Evolutionary conservation across 2,113 vertebrate species (phyloP), one percentile per base, ranked within the genome.

Genomic region (Rattus rattus): DNA sequence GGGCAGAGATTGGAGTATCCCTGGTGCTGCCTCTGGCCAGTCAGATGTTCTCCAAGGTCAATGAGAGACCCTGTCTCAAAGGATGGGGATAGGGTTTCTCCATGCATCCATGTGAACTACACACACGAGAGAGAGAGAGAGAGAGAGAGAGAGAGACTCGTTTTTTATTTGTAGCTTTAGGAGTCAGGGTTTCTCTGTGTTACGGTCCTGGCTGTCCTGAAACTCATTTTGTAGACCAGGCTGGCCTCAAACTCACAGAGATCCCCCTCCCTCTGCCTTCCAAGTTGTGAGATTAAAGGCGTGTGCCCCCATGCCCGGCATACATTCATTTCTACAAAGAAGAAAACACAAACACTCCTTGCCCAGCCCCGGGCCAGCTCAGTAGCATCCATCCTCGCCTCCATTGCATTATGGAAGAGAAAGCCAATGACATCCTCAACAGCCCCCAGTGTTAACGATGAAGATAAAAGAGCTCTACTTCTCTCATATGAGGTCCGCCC

Each of bases 371-470:
- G 2, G 30, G n/a, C 36, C 12, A 61, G 6, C 36, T 88, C 80
- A 39, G 22, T 9, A 36, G 26, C 56, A 49, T 63, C 33, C 16
- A 47, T 26, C 47, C 69, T 69, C 3, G 1, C 33, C 88, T 91
- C 47, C 26, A 5, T 33, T 49, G 5, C 14, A 2, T 26, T 26
- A 26, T 33, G 36, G 11, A 65, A 84, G 70, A 73, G 59, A 6
- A 75, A n/a, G 17, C n/a, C 7, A 2, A 14, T 1, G 6, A 1
- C 3, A 19, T 0, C 5, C 28, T 75, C 39, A 13, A 4, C n/a
- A 14, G 1, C 22, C 80, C n/a, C 2, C 5, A 22, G 7, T 26
- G 7, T 20, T 56, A 1, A 5, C 36, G 61, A 8, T 76, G 30
- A 33, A 59, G 3, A 8, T 7, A 59, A 17, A 0, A 59, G 61